These are phyloP conservation scores for Drosophila borealis DNA, from an alignment of 2,888 invertebrate species.

Conservation along the genomic window DNA sequence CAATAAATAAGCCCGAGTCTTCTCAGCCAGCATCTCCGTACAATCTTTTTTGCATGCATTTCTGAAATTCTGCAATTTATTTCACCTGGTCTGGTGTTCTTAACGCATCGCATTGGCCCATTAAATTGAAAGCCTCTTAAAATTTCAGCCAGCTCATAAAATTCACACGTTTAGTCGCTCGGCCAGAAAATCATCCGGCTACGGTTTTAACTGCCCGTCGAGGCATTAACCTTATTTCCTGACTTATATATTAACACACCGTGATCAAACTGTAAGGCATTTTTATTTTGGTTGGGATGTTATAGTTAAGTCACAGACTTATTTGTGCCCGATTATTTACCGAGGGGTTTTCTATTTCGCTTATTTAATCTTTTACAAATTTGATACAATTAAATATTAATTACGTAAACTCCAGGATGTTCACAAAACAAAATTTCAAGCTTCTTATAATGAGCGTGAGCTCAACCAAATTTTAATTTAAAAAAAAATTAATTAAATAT, in stretches of 20 bases:
- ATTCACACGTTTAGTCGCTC: slow-evolving; percentile 56
- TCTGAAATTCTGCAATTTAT: slow-evolving; percentile 32
- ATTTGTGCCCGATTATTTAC: too few species aligned
- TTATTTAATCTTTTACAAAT: too few species aligned
- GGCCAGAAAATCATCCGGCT: slow-evolving; percentile 1
- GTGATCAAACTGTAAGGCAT: neutral
- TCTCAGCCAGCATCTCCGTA: slow-evolving; percentile 4
- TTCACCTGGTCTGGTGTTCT: slow-evolving; percentile 12
- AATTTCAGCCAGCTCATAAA: slow-evolving; percentile 61
- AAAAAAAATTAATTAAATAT: too few species aligned
- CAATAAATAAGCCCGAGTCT: slow-evolving; percentile 36
- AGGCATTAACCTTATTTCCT: slow-evolving; percentile 34
- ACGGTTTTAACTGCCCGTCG: slow-evolving; percentile 24
- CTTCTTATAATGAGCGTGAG: too few species aligned
- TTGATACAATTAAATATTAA: too few species aligned
- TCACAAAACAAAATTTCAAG: too few species aligned
- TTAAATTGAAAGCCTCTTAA: slow-evolving; percentile 64
- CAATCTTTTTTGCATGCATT: slow-evolving; percentile 18
- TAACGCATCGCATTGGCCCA: slow-evolving; percentile 41
- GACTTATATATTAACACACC: slow-evolving; percentile 6
- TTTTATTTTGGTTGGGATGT: too few species aligned
- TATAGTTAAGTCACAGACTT: too few species aligned
- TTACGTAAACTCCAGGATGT: too few species aligned
- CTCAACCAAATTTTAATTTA: too few species aligned
- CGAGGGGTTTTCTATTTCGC: too few species aligned